These are phyloP conservation scores for Grapholita molesta DNA, from an alignment of 1,140 invertebrate genomes.

Conservation along the genomic window DNA sequence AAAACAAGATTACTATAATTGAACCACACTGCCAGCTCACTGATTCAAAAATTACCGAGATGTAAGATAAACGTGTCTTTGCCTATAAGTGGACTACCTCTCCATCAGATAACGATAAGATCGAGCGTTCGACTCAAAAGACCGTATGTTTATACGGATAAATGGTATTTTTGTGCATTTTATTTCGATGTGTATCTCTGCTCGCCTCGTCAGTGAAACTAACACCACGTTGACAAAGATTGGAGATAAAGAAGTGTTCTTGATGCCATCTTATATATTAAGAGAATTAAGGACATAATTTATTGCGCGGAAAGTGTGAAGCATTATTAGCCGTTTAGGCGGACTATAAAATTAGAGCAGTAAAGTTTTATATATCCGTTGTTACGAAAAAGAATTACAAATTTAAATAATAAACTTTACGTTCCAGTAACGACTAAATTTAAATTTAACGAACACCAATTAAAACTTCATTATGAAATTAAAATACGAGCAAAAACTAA, in stretches of 20 bases:
- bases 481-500: constrained; percentile 12
- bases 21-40: constrained; percentile 27
- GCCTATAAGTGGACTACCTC: constrained; percentile 42
- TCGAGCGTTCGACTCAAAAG: not conserved
- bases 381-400: not conserved
- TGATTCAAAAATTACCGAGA: constrained; percentile 39
- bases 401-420: not conserved
- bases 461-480: constrained; percentile 10
- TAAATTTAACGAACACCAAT: constrained; percentile 8
- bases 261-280: constrained; percentile 1
- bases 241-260: constrained; percentile 33
- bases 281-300: constrained; percentile 3
- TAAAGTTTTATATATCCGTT: not conserved
- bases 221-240: constrained; percentile 46
- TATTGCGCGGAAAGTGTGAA: not conserved
- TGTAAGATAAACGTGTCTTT: constrained; percentile 37
- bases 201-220: constrained; percentile 41
- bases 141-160: not conserved
- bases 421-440: not conserved
- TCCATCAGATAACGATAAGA: constrained; percentile 43
- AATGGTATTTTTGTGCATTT: not conserved
- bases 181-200: not conserved
- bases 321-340: not conserved
- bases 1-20: constrained; percentile 18
- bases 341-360: not conserved